These are phyloP conservation scores for Mola mola DNA, from an alignment of 2,113 vertebrate species.

Conservation along the genomic window DNA sequence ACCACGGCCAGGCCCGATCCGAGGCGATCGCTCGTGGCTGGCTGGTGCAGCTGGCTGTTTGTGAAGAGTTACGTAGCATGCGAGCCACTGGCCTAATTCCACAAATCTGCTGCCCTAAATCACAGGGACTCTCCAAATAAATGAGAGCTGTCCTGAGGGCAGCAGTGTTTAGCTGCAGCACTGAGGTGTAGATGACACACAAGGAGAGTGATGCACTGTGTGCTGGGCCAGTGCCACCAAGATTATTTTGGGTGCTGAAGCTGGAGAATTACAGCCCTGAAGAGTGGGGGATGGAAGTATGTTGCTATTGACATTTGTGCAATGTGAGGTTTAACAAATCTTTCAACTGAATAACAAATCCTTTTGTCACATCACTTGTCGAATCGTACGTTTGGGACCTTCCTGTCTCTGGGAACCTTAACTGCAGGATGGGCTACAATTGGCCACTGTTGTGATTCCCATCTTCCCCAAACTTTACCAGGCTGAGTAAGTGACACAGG, in stretches of 20 bases:
- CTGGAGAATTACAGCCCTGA: too few relatives aligned
- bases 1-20: not conserved
- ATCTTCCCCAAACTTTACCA: too few relatives aligned
- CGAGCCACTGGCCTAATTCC: conserved; percentile 80
- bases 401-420: too few relatives aligned
- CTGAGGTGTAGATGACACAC: conserved; percentile 61
- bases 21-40: conserved; percentile 15
- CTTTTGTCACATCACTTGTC: too few relatives aligned
- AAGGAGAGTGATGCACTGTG: conserved; percentile 28
- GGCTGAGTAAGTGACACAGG: too few relatives aligned
- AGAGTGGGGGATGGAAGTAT: too few relatives aligned
- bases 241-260: conserved; percentile 12
- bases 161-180: conserved; percentile 48
- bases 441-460: too few relatives aligned
- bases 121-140: conserved; percentile 72
- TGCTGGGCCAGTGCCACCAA: conserved; percentile 7
- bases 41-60: conserved; percentile 57
- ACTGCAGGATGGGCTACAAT: too few relatives aligned
- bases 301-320: too few relatives aligned
- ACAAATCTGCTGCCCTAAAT: conserved; percentile 80
- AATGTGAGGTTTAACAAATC: too few relatives aligned
- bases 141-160: conserved; percentile 65
- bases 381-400: too few relatives aligned
- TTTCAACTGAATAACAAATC: too few relatives aligned
- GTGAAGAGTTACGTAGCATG: conserved; percentile 64